Evolutionary conservation across 1,140 invertebrate species (phyloP).

Genomic region (Pogonomyrmex californicus): DNA sequence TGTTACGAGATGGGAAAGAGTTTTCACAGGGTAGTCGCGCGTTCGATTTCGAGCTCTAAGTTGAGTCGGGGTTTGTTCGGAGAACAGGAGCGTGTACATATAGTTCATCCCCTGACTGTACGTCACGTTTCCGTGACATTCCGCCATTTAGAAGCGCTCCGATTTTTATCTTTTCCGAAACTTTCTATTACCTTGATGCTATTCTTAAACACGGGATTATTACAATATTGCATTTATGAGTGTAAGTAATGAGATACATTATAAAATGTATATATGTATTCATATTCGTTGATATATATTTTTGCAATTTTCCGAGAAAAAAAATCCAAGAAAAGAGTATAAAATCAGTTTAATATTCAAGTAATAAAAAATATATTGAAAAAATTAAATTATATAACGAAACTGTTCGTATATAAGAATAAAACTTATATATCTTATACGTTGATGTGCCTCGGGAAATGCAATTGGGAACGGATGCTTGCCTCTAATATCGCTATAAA

Average conservation of each 20-base stretch:
- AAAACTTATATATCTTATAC: not conserved
- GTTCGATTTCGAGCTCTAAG: conserved; percentile 30
- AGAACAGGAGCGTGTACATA: not conserved
- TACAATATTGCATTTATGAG: conserved; percentile 22
- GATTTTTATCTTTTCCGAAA: conserved; percentile 55
- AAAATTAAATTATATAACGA: not conserved
- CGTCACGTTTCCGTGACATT: conserved; percentile 57
- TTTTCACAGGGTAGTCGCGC: conserved; percentile 29
- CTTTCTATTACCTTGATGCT: conserved; percentile 53
- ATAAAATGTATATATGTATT: not conserved
- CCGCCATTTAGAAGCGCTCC: conserved; percentile 38
- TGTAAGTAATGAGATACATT: conserved; percentile 16
- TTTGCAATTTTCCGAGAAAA: not conserved
- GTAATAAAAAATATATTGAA: not conserved
- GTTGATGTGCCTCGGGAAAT: not conserved
- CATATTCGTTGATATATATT: not conserved
- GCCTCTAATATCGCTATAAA: not conserved
- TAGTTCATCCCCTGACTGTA: conserved; percentile 32
- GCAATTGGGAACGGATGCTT: too few relatives aligned
- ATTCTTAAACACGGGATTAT: conserved; percentile 35
- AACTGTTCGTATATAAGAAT: not conserved
- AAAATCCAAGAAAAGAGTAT: not conserved
- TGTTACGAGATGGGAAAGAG: conserved; percentile 46
- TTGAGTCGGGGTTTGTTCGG: not conserved
- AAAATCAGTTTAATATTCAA: not conserved